phyloP scores from a whole-genome alignment of 1,140 invertebrate genomes.

The Meloidogyne chitwoodi region DNA sequence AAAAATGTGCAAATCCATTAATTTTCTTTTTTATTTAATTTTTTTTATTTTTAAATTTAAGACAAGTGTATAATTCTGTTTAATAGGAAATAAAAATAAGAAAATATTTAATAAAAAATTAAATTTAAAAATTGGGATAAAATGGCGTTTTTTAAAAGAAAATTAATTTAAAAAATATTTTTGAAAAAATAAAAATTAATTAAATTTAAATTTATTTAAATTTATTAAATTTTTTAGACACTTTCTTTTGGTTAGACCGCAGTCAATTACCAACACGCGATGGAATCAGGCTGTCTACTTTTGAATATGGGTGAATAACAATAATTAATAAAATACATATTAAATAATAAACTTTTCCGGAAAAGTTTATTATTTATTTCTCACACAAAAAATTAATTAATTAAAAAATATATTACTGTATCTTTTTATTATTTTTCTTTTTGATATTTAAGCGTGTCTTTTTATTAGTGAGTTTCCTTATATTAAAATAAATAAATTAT shows the following conservation, averaged over 20 bases:
- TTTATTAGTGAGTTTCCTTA: too few species aligned
- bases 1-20: background rate
- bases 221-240: constrained; percentile 44
- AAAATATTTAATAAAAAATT: background rate
- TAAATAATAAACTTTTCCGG: background rate
- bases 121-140: too few species aligned
- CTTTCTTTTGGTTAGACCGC: constrained; percentile 59
- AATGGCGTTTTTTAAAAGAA: too few species aligned
- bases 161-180: background rate
- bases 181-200: background rate
- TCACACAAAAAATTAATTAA: too few species aligned
- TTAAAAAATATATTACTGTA: too few species aligned
- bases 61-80: background rate
- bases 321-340: background rate
- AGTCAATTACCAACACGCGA: constrained; percentile 47
- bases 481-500: too few species aligned
- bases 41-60: background rate
- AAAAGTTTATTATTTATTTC: background rate
- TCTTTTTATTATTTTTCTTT: too few species aligned
- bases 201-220: constrained; percentile 4
- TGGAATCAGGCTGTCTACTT: constrained; percentile 56
- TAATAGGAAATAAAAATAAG: background rate
- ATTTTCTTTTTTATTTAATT: background rate
- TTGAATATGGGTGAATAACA: constrained; percentile 49
- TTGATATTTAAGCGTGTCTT: too few species aligned